These are phyloP conservation scores for Acanthoscelides obtectus DNA, from an alignment of 2,888 invertebrate species.

Conservation along the genomic window DNA sequence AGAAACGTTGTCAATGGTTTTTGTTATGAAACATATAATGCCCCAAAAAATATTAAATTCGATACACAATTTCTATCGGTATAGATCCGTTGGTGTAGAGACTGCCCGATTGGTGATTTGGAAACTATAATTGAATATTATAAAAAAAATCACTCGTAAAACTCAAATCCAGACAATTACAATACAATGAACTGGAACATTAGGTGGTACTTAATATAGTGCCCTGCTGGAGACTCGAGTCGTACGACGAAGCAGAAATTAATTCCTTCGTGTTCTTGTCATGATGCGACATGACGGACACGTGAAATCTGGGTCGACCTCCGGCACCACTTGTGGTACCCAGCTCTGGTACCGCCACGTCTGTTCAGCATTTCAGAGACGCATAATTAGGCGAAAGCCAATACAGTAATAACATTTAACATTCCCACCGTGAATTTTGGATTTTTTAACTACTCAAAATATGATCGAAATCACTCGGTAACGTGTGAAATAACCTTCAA, in stretches of 20 bases:
- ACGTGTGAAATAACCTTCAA: background rate
- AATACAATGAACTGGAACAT: background rate
- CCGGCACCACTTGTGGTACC: background rate
- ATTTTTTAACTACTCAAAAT: background rate
- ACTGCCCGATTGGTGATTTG: too few relatives aligned
- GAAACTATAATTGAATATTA: too few relatives aligned
- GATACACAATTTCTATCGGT: too few relatives aligned
- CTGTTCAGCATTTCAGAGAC: background rate
- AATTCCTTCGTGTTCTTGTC: background rate
- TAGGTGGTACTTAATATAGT: background rate
- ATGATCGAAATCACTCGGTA: background rate
- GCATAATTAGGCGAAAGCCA: background rate
- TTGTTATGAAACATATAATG: too few relatives aligned
- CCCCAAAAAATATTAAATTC: too few relatives aligned
- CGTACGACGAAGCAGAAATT: background rate
- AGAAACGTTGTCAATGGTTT: too few relatives aligned
- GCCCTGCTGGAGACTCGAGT: background rate
- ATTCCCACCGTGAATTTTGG: background rate
- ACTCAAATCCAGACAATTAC: background rate
- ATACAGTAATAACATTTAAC: background rate
- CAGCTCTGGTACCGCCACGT: background rate
- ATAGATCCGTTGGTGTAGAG: too few relatives aligned
- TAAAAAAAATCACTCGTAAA: too few relatives aligned
- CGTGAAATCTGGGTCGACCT: background rate
- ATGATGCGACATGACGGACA: background rate